phyloP scores from a whole-genome alignment of 1,140 invertebrate genomes.

The Neomicropteryx cornuta region DNA sequence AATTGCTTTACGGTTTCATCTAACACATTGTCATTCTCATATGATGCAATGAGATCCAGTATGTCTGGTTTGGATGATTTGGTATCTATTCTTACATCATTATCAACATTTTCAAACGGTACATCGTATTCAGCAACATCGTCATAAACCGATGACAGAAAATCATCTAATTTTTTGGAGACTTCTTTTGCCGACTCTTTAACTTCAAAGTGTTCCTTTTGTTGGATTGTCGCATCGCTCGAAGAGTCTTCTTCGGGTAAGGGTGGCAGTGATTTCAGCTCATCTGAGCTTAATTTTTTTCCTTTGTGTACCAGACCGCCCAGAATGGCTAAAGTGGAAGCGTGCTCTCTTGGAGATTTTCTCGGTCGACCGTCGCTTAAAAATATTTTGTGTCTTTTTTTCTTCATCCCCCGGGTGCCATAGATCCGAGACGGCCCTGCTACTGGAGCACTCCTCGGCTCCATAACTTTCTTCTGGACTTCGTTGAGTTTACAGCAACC shows the following conservation, averaged over 20 bases:
- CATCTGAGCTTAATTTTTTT: slow-evolving; percentile 28
- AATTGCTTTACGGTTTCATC: slow-evolving; percentile 24
- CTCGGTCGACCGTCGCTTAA: slow-evolving; percentile 48
- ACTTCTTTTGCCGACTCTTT: slow-evolving; percentile 25
- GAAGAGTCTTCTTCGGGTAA: slow-evolving; percentile 26
- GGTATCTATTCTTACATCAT: slow-evolving; percentile 8
- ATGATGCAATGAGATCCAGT: slow-evolving; percentile 9
- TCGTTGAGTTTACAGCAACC: slow-evolving; percentile 37
- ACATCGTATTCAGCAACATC: slow-evolving; percentile 32
- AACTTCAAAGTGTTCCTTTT: no score
- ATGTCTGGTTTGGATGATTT: slow-evolving; percentile 7
- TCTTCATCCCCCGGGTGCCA: slow-evolving; percentile 35
- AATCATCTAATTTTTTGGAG: slow-evolving; percentile 30
- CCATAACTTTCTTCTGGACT: slow-evolving; percentile 23
- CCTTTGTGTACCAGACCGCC: slow-evolving; percentile 49
- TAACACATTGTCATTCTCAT: slow-evolving; percentile 9
- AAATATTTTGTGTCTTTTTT: slow-evolving; percentile 19
- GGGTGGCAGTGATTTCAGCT: slow-evolving; percentile 32
- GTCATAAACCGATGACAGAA: slow-evolving; percentile 33
- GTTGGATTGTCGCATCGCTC: slow-evolving; percentile 31
- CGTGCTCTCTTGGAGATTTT: slow-evolving; percentile 77
- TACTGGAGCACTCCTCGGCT: no score
- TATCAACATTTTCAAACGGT: slow-evolving; percentile 25
- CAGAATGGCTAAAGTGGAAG: slow-evolving; percentile 71
- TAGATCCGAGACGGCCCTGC: slow-evolving; percentile 30